Evolutionary conservation across 2,888 invertebrate species (phyloP), one percentile per base, ranked within the genome.

Genomic region (Lacanobia oleracea): DNA sequence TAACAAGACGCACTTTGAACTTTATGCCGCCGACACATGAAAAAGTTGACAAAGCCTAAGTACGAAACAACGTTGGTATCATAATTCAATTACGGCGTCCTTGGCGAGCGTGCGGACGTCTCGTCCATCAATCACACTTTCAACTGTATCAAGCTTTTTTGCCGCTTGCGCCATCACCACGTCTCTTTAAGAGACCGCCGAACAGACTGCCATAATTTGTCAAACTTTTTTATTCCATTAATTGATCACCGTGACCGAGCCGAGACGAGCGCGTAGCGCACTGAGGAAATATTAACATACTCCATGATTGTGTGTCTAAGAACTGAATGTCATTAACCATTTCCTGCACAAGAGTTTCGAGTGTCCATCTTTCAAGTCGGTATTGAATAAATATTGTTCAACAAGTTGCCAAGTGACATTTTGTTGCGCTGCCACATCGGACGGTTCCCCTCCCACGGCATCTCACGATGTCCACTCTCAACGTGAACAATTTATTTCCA

Each of bases 331-430:
- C 94, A 93, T 94, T 94, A 94, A 93, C 90, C 87, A 92, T 94
- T 94, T 94, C 93, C 93, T 92, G 93, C 91, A 91, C 88, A 91
- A 93, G 93, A 90, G 93, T 89, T 91, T 94, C 91, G 91, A 95
- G 94, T 94, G 92, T 91, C 88, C 91, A 91, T 92, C 91, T 91
- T 91, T 92, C 90, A 91, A 93, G 91, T 89, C 89, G 86, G 89
- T 92, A 93, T 95, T 95, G 94, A 94, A 94, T 94, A 95, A 95
- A 95, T 93, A 95, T 94, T 94, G 93, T 94, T 92, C 87, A 91
- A 94, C 91, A 93, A 94, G 93, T 93, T 91, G 92, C 93, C 94
- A 92, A 94, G 94, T 94, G 94, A 95, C 94, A 95, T 95, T 94
- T 93, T 89, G 91, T 91, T 89, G 91, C 88, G 88, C 89, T 83